Evolutionary conservation across 2,797 vertebrate genomes (phyloP), one percentile per base, ranked within the genome.

Genomic region (Sus cebifrons): DNA sequence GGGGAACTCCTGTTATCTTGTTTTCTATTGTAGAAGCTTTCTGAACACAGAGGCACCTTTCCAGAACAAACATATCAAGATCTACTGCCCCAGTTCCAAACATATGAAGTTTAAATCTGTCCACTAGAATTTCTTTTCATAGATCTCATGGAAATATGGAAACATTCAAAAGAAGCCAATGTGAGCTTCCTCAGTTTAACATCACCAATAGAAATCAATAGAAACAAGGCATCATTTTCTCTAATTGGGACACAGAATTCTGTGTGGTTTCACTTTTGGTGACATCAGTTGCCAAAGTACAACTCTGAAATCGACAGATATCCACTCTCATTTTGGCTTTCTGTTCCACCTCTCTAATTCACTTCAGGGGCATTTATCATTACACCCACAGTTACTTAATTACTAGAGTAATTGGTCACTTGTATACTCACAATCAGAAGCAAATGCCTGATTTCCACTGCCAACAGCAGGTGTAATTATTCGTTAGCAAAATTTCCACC

Each of bases 361-460:
- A 94, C 29, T 96, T 73, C 5, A 65, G 54, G 86, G 70, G 21
- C 74, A 62, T 91, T 92, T 91, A 54, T 95, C 75, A 94, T 83
- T 86, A 81, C 6, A 32, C 56, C 89, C 86, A 74, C 58, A 54
- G 95, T 89, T 74, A 83, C 78, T 87, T 96, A 96, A 97, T 96
- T 92, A 83, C 86, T 36, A 58, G 44, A 94, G 86, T 97, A 97
- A 97, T 86, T 89, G 81, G 71, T 95, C 94, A 79, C 88, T 94
- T 94, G 52, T 93, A 18, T 82, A 17, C 71, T 83, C 93, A 79
- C 92, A 90, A 89, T 93, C 88, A 85, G 86, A 92, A 44, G 40
- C 89, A 94, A 94, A 88, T 93, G 87, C 36, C 36, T 25, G 49
- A 23, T 56, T 88, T 23, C 71, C 40, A 75, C 86, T 89, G 91